Evolutionary conservation across 2,888 invertebrate species (phyloP).

Genomic region (Leptopilina drosophilae): DNA sequence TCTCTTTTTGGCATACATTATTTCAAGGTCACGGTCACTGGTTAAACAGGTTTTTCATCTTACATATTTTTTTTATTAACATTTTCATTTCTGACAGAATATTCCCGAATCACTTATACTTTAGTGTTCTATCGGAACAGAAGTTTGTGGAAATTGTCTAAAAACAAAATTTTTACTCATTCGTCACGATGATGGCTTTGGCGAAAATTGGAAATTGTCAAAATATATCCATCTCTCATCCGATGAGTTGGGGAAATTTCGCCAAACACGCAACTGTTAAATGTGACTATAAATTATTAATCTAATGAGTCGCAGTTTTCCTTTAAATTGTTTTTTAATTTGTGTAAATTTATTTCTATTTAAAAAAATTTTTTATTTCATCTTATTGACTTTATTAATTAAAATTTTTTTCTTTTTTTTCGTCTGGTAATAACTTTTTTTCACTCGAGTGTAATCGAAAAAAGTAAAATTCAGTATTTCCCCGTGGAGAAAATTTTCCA

Average conservation of each 20-base stretch:
- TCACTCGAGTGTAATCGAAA: no score
- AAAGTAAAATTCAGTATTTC: no score
- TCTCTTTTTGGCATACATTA: neutral
- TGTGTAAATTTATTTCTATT: no score
- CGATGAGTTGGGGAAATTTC: neutral
- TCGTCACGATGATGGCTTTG: conserved; percentile 11
- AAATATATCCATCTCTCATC: neutral
- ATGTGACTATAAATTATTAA: conserved; percentile 6
- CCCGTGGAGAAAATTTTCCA: neutral
- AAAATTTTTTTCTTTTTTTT: neutral
- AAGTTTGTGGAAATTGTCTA: neutral
- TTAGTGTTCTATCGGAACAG: neutral
- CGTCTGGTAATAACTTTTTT: no score
- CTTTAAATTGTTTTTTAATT: no score
- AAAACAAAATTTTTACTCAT: neutral
- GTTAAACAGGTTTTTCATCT: conserved; percentile 23
- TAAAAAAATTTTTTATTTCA: no score
- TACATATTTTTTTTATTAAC: neutral
- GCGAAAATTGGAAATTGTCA: conserved; percentile 23
- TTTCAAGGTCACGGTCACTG: conserved; percentile 15
- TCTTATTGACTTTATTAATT: no score
- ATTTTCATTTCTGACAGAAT: neutral
- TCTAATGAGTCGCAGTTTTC: neutral
- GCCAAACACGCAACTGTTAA: neutral
- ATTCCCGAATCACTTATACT: neutral